phyloP scores from a whole-genome alignment of 2,888 invertebrate genomes.

The Corythucha ciliata region DNA sequence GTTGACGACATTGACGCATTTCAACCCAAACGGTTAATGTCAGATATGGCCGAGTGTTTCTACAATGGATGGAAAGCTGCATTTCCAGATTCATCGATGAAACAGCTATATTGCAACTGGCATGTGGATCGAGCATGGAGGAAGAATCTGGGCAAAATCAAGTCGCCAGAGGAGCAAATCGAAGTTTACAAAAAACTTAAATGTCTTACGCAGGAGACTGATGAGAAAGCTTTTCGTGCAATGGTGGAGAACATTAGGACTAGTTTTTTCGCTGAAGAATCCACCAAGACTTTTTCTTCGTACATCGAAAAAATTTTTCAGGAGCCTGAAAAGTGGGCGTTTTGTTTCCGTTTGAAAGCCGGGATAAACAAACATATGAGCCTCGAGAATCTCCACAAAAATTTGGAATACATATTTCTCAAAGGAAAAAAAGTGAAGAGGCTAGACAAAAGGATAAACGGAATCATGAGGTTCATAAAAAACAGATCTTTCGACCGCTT shows the following conservation, averaged over 20 bases:
- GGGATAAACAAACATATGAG: conserved; percentile 36
- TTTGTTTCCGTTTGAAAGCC: conserved; percentile 30
- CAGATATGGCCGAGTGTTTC: conserved; percentile 33
- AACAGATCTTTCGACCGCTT: conserved; percentile 34
- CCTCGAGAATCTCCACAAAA: conserved; percentile 34
- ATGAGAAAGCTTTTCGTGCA: no score
- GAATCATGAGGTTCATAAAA: no score
- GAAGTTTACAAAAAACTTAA: no score
- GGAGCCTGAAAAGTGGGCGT: conserved; percentile 21
- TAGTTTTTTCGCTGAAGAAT: no score
- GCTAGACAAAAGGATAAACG: conserved; percentile 32
- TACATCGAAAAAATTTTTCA: conserved; percentile 29
- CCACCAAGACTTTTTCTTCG: no score
- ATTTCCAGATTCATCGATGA: no score
- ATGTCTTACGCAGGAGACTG: no score
- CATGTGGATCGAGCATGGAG: conserved; percentile 34
- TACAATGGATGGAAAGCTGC: conserved; percentile 35
- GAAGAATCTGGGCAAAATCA: conserved; percentile 29
- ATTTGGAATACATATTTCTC: conserved; percentile 33
- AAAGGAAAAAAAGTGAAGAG: conserved; percentile 32
- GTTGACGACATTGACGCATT: conserved; percentile 21
- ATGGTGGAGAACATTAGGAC: no score
- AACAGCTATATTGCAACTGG: conserved; percentile 36
- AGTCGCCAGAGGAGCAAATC: no score
- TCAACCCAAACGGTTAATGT: conserved; percentile 33